Evolutionary conservation across 2,113 vertebrate species (phyloP).

Genomic region (Oreamnos americanus): DNA sequence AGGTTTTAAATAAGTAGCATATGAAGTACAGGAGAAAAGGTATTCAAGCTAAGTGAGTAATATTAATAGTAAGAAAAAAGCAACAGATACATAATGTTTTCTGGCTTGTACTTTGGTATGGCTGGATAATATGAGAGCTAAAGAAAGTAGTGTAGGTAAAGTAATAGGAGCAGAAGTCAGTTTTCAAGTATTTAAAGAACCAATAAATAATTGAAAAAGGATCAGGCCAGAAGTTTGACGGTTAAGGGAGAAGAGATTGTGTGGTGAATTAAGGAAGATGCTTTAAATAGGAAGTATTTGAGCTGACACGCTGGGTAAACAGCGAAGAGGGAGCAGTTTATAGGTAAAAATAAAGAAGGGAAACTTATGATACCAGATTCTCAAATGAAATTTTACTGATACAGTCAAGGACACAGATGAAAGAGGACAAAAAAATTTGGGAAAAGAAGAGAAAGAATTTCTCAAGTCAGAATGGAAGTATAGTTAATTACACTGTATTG

Average conservation of each 20-base stretch:
- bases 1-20: background rate
- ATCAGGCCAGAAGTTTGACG: background rate
- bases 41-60: background rate
- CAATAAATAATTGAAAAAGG: background rate
- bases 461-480: background rate
- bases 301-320: background rate
- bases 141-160: background rate
- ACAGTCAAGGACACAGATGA: background rate
- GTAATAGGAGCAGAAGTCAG: background rate
- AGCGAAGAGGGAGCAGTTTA: background rate
- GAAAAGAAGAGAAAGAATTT: background rate
- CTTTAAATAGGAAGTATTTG: background rate
- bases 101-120: background rate
- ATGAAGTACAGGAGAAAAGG: background rate
- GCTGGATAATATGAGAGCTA: background rate
- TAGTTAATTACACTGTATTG: background rate
- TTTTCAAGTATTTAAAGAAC: constrained; percentile 6
- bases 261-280: background rate
- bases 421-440: background rate
- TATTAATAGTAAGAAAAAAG: background rate
- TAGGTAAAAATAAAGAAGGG: background rate
- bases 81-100: background rate
- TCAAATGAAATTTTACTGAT: background rate
- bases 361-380: background rate
- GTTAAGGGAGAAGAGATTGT: background rate